phyloP scores from a whole-genome alignment of 2,888 invertebrate genomes.

The Temnothorax unifasciatus region DNA sequence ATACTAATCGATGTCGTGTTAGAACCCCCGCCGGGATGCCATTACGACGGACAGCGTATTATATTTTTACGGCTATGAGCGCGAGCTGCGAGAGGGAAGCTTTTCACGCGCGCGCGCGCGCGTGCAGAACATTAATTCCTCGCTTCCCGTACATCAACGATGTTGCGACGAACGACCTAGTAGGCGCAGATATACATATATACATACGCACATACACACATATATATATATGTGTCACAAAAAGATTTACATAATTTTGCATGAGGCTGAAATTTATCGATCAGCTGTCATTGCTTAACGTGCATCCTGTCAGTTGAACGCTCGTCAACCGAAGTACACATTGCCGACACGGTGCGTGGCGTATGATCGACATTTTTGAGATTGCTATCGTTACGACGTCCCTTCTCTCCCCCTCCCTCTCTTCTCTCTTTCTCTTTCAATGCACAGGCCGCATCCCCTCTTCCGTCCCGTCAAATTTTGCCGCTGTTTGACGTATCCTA shows the following conservation, averaged over 20 bases:
- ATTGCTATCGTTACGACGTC: slow-evolving; percentile 59
- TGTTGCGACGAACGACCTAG: not conserved
- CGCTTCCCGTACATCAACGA: slow-evolving; percentile 21
- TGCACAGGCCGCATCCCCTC: slow-evolving; percentile 13
- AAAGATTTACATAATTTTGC: slow-evolving; percentile 55
- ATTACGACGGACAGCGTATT: slow-evolving; percentile 49
- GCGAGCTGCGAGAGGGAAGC: slow-evolving; percentile 21
- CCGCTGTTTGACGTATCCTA: slow-evolving; percentile 41
- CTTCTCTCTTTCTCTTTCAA: not conserved
- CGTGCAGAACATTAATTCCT: slow-evolving; percentile 38
- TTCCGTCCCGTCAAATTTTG: slow-evolving; percentile 12
- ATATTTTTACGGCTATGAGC: slow-evolving; percentile 36
- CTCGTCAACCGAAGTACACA: slow-evolving; percentile 24
- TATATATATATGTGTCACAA: not conserved
- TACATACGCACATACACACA: not conserved
- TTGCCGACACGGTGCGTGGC: slow-evolving; percentile 44
- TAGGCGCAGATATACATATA: not conserved
- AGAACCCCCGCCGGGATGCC: slow-evolving; percentile 32
- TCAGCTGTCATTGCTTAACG: slow-evolving; percentile 38
- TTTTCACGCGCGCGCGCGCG: slow-evolving; percentile 1
- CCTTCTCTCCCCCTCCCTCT: not conserved
- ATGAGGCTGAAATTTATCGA: slow-evolving; percentile 51
- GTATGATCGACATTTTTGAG: slow-evolving; percentile 63
- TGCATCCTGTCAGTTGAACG: slow-evolving; percentile 30
- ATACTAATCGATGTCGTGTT: slow-evolving; percentile 59